Base-by-base conservation (phyloP, 2,888 invertebrate genomes). In the Melieria crassipennis region DNA sequence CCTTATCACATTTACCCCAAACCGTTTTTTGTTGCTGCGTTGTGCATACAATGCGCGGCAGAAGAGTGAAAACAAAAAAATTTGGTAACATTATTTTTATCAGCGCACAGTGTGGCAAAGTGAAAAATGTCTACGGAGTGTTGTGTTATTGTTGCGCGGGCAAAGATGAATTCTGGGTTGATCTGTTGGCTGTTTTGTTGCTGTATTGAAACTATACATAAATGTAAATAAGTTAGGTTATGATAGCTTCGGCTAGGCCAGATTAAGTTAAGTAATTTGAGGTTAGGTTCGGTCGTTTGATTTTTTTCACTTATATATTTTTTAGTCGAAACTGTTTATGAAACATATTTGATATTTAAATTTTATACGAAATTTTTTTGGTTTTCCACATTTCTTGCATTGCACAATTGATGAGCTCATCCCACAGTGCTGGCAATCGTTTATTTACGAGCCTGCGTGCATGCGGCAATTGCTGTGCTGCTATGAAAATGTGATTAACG, bases 401-500 rank as follows among this genome's bases (percentile, higher is more conserved):
- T 4, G 13, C 13, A 4, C 11, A 52, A n/a, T 52, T 9, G 13
- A 52, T n/a, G 11, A 52, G 52, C 13, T 52, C 13, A n/a, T 52
- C 6, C 9, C 52, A 7, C 13, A 7, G 11, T 52, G 52, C 52
- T 7, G 52, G 11, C 13, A 5, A 10, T 10, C 11, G 50, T 10
- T 50, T 50, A 50, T 50, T 50, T 50, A 50, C 7, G 11, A 50
- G 50, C 11, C 7, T 10, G 52, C 52, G 13, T 52, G 5, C 1
- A 52, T 9, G 13, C 52, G 13, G 13, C 52, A 10, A 55, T 46
- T 11, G 62, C 65, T 48, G 48, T 63, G 63, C 30, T 60, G 58
- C 65, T 60, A 62, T 68, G 68, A 60, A 69, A 69, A 69, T 72
- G 72, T 72, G 72, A 69, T 72, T 72, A 72, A 72, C 65, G 69